phyloP scores from a whole-genome alignment of 2,113 vertebrate genomes.

The Phyllostomus hastatus region DNA sequence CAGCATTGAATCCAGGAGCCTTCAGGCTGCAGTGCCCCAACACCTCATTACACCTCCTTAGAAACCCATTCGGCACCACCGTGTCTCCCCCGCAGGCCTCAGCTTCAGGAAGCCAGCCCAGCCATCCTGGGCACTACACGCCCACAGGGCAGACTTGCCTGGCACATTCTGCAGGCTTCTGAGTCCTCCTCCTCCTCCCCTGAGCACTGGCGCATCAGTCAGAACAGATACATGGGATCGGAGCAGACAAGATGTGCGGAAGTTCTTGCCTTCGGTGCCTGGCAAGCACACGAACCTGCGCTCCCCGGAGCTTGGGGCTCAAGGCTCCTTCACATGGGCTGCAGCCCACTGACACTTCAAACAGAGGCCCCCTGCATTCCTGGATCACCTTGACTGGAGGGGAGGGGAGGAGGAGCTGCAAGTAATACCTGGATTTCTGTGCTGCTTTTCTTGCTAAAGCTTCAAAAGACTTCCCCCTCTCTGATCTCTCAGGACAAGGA shows the following conservation, averaged over 20 bases:
- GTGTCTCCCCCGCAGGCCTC: not conserved
- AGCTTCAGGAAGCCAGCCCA: not conserved
- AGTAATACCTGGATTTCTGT: conserved; percentile 51
- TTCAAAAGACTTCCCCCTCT: conserved; percentile 31
- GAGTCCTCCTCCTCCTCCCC: not conserved
- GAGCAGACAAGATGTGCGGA: conserved; percentile 12
- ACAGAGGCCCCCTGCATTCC: not conserved
- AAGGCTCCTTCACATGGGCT: not conserved
- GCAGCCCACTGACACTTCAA: conserved; percentile 19
- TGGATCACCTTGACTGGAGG: conserved; percentile 24
- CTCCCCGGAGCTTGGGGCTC: not conserved
- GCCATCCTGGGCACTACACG: not conserved
- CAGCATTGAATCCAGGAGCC: not conserved
- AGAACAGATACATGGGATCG: not conserved
- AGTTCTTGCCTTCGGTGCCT: not conserved
- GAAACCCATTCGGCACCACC: not conserved
- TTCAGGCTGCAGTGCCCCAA: not conserved
- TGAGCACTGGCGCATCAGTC: not conserved
- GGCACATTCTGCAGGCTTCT: not conserved
- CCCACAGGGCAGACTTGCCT: conserved; percentile 18
- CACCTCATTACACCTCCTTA: not conserved
- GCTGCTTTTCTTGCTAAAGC: conserved; percentile 20
- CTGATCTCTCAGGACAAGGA: conserved; percentile 13
- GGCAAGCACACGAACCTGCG: not conserved
- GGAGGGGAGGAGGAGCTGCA: not conserved